Conservation (phyloP, 2,888 invertebrate species). For the Hydropsyche betteni region DNA sequence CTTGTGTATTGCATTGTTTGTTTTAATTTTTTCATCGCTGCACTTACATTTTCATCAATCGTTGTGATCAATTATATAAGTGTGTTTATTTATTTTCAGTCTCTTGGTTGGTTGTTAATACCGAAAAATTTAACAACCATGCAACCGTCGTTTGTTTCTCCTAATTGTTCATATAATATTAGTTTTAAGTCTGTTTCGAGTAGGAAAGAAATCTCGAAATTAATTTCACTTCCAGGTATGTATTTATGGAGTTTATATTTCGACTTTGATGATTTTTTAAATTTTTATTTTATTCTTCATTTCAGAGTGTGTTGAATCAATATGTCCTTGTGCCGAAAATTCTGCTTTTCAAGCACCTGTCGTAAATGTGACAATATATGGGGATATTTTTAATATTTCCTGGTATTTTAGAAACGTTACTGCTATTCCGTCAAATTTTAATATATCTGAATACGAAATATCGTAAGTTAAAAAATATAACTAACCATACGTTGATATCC, state of each 20-base stretch:
- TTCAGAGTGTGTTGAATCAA: slow-evolving; percentile 34
- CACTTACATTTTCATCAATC: background rate
- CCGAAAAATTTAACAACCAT: slow-evolving; percentile 15
- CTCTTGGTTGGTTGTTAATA: slow-evolving; percentile 7
- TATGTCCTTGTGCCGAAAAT: slow-evolving; percentile 21
- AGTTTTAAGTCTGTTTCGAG: slow-evolving; percentile 25
- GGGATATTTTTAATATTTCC: slow-evolving; percentile 10
- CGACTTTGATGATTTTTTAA: background rate
- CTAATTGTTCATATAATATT: slow-evolving; percentile 41
- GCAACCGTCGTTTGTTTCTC: slow-evolving; percentile 35
- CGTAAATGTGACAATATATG: background rate
- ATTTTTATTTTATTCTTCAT: slow-evolving; percentile 2
- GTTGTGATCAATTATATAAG: background rate
- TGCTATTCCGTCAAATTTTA: background rate
- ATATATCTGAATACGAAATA: slow-evolving; percentile 12
- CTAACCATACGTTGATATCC: background rate
- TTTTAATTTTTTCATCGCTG: background rate
- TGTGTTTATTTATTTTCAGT: slow-evolving; percentile 16
- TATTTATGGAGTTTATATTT: background rate
- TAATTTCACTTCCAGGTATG: slow-evolving; percentile 43
- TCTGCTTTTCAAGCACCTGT: slow-evolving; percentile 1
- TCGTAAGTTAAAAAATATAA: slow-evolving; percentile 6
- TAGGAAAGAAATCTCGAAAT: background rate
- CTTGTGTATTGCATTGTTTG: no score
- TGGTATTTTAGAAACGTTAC: slow-evolving; percentile 1